phyloP scores from a whole-genome alignment of 2,797 vertebrate genomes.

The Geotrypetes seraphini region DNA sequence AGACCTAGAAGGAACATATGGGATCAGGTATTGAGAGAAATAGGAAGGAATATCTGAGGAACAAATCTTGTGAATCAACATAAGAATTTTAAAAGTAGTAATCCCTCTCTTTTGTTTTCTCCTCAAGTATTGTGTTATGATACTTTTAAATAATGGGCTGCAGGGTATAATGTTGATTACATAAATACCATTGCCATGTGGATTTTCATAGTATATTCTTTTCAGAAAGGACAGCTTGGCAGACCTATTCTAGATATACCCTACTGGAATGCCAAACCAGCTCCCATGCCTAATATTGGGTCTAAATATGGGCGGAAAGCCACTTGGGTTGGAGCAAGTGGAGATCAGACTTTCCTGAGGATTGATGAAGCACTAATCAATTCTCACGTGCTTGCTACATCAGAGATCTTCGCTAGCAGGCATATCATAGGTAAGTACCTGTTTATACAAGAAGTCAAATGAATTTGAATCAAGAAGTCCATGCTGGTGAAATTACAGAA shows the following conservation, averaged over 20 bases:
- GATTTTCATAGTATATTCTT: no score
- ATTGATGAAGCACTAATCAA: conserved; percentile 98
- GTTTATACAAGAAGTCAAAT: no score
- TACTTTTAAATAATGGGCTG: neutral
- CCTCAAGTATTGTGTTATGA: neutral
- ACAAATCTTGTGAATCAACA: no score
- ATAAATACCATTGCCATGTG: no score
- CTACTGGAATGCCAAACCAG: conserved; percentile 96
- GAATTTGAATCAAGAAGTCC: no score
- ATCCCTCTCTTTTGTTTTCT: no score
- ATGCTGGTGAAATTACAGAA: no score
- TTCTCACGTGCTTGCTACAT: conserved; percentile 92
- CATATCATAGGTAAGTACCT: conserved; percentile 83
- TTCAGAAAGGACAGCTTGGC: conserved; percentile 93
- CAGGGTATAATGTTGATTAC: no score
- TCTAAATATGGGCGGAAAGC: conserved; percentile 95
- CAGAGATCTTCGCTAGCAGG: conserved; percentile 97
- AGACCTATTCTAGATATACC: conserved; percentile 93
- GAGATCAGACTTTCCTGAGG: conserved; percentile 93
- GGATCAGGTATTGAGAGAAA: no score
- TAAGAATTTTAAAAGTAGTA: no score
- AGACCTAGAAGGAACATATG: no score
- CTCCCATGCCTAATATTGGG: conserved; percentile 95
- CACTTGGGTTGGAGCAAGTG: conserved; percentile 95
- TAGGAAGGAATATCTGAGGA: no score